Base-by-base conservation (phyloP, 2,113 vertebrate species). In the Dipodomys spectabilis region DNA sequence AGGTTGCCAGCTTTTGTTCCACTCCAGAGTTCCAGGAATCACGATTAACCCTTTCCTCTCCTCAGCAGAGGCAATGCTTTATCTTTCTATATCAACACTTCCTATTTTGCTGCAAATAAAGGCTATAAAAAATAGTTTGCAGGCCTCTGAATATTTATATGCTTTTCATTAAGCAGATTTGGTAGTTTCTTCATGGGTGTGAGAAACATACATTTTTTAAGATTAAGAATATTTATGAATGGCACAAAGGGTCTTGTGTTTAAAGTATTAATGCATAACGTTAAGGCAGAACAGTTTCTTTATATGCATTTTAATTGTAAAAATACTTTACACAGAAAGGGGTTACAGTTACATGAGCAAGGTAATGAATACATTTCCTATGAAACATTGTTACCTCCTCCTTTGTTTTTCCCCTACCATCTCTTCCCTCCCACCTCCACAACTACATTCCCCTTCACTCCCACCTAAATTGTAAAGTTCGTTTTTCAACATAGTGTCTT, bases 1-100 rank as follows among this genome's bases (percentile, higher is more conserved):
- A 97, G 71, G 69, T 96, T 94, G 82, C 96, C 96, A 96, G 86
- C 18, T 95, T 96, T 96, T 97, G 80, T 89, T 93, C 78, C 73
- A 71, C 35, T 92, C 62, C 92, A 85, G 88, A 84, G 57, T 95
- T 97, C 92, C 11, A 89, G 45, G 72, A 92, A 71, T 62, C 82
- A 88, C n/a, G 77, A 96, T 90, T 93, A 97, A 91, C 91, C 94
- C 82, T 69, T 94, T 39, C 25, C 35, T 91, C 44, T 92, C 87
- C 64, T 93, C 67, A 86, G 20, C 7, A 69, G 53, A 94, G 60
- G 28, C 57, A 53, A 27, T 7, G 73, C 71, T 35, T 9, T 7
- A 35, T 75, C 81, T 90, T 74, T 30, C 39, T 79, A 16, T 35
- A 35, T 2, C 18, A 30, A 25, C 53, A 49, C 16, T 96, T 92